phyloP scores from a whole-genome alignment of 2,888 invertebrate genomes.

The Tipula lateralis region DNA sequence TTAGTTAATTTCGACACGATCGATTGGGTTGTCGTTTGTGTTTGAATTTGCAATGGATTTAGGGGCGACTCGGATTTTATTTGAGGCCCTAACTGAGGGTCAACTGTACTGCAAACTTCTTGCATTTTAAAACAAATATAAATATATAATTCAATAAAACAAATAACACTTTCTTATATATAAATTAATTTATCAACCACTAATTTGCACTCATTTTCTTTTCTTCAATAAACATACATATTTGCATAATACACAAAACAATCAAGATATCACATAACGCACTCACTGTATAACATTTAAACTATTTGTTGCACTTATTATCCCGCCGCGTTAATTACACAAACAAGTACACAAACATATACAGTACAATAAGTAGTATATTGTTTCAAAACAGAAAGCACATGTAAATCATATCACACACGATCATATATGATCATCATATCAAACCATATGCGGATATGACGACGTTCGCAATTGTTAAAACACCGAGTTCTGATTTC shows the following conservation, averaged over 20 bases:
- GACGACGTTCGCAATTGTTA: neutral
- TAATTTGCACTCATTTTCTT: constrained; percentile 14
- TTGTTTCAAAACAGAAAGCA: neutral
- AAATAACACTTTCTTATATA: neutral
- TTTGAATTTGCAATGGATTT: constrained; percentile 47
- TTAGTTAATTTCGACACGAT: neutral
- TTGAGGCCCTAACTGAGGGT: constrained; percentile 48
- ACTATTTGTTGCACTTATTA: neutral
- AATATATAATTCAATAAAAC: constrained; percentile 5
- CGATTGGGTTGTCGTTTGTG: constrained; percentile 40
- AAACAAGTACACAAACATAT: neutral
- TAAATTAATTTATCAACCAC: neutral
- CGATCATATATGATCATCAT: neutral
- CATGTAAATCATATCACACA: neutral
- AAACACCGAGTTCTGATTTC: constrained; percentile 16
- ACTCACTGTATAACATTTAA: neutral
- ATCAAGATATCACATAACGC: neutral
- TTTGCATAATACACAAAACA: neutral
- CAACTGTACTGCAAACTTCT: constrained; percentile 49
- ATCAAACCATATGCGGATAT: neutral
- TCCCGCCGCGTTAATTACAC: neutral
- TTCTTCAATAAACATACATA: neutral
- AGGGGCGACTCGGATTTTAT: constrained; percentile 49
- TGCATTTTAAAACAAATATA: too few species aligned
- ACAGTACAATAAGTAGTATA: neutral